phyloP scores from a whole-genome alignment of 2,113 vertebrate species.

The Bos taurus region ARS-UCD2.0 NC_037335.1:33998501-33999000 shows the following conservation, averaged over 20 bases:
- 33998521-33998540: background rate
- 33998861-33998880: background rate
- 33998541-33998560: background rate
- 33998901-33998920: background rate
- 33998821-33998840: background rate
- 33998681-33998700: background rate
- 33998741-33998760: background rate
- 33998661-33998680: background rate
- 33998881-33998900: background rate
- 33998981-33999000: background rate
- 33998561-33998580: background rate
- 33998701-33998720: background rate
- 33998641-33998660: background rate
- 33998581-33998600: background rate
- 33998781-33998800: background rate
- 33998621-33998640: background rate
- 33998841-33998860: constrained; percentile 15
- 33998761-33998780: background rate
- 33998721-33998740: background rate
- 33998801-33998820: background rate
- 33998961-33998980: background rate
- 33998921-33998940: background rate
- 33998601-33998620: background rate
- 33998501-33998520: background rate
- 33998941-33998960: background rate